Evolutionary conservation across 64 coral and sea anemone species (phyloP), one percentile per base, ranked within the genome.

Genomic region (Montipora capricornis): DNA sequence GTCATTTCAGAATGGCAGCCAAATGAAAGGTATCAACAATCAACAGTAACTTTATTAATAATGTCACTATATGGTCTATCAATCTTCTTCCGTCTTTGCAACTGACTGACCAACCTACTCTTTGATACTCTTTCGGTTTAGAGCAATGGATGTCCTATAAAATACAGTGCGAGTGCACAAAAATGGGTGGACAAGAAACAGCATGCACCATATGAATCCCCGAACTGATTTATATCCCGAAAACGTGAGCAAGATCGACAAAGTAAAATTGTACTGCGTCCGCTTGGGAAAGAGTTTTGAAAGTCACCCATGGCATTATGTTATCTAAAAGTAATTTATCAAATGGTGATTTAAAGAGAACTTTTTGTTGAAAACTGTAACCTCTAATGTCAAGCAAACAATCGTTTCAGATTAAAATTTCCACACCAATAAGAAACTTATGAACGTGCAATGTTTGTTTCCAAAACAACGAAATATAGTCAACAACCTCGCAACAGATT

Each of bases 401-500:
- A 68, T 68, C 64, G 64, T 14, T 15, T 14, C 64, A 68, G 6
- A 68, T 68, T 68, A 68, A 68, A 68, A 68, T 68, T 55, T 55
- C 52, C 52, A 7, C 52, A 55, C 9, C 2, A 68, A 68, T 68
- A 68, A 68, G 64, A 68, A 68, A 68, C 64, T 73, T 73, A 73
- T 73, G 19, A 73, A 73, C 17, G 69, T 73, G 69, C 69, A 73
- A 73, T 73, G 69, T 73, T 73, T 73, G 69, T 20, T 73, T 73
- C 69, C 69, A 73, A 73, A 73, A 73, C 69, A 73, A 73, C 20
- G 69, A 73, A 73, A 73, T 20, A 73, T 73, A 73, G 69, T 73
- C 19, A 73, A 73, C 69, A 73, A 73, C 69, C 69, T 73, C 20
- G 22, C 5, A 73, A 73, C 22, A 73, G 19, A 73, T 73, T 73